Evolutionary conservation across 1,140 invertebrate species (phyloP).

Genomic region (roundworm (Caenorhabditis elegans)): WBcel235 BX284606.5:15518501-15519000

Average conservation of each 20-base stretch:
- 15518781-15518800: no score
- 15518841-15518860: background rate
- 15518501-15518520: constrained; percentile 7
- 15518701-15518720: no score
- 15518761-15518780: no score
- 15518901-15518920: constrained; percentile 52
- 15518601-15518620: no score
- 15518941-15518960: constrained; percentile 50
- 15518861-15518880: constrained; percentile 14
- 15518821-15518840: background rate
- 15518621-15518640: no score
- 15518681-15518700: no score
- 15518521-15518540: background rate
- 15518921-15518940: constrained; percentile 43
- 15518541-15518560: background rate
- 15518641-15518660: no score
- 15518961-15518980: constrained; percentile 48
- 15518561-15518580: background rate
- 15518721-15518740: no score
- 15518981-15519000: constrained; percentile 49
- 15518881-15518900: constrained; percentile 41
- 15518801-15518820: background rate
- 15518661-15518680: no score
- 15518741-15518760: no score
- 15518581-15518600: no score